A percentile compares a stretch with the other conserved stretches of the same genome.
These are phyloP conservation scores for Pachydiplax longipennis DNA, from an alignment of 2,888 invertebrate genomes.

Conservation along the genomic window DNA sequence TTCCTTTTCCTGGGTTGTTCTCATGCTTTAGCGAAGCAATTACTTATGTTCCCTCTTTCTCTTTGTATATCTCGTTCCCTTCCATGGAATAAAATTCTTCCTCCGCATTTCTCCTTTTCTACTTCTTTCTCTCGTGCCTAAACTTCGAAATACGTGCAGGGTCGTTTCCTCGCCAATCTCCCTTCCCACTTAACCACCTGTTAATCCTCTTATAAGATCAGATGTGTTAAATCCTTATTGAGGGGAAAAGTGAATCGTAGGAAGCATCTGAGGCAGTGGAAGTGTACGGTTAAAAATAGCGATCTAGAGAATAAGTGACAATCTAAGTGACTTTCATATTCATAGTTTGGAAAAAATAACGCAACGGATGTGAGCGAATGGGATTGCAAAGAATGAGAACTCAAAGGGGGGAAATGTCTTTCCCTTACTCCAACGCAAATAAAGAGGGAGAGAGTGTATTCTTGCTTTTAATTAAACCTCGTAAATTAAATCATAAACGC, in stretches of 20 bases:
- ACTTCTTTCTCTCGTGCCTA: background rate
- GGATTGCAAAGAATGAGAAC: background rate
- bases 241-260: background rate
- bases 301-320: background rate
- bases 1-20: background rate
- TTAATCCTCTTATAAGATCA: constrained; percentile 6
- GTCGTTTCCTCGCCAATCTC: background rate
- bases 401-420: background rate
- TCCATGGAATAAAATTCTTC: no score
- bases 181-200: constrained; percentile 20
- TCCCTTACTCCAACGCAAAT: no score
- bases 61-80: no score
- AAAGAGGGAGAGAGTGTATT: no score
- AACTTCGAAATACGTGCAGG: background rate
- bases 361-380: background rate
- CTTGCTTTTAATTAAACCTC: no score
- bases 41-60: no score
- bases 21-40: background rate
- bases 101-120: no score
- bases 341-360: background rate
- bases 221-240: background rate
- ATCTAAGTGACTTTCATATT: background rate
- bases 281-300: background rate
- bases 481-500: background rate
- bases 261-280: background rate